Percentiles rank a stretch among this genome's conserved stretches.
Evolutionary conservation across 2,113 vertebrate species (phyloP).

Genomic region (Eurystomus gularis): DNA sequence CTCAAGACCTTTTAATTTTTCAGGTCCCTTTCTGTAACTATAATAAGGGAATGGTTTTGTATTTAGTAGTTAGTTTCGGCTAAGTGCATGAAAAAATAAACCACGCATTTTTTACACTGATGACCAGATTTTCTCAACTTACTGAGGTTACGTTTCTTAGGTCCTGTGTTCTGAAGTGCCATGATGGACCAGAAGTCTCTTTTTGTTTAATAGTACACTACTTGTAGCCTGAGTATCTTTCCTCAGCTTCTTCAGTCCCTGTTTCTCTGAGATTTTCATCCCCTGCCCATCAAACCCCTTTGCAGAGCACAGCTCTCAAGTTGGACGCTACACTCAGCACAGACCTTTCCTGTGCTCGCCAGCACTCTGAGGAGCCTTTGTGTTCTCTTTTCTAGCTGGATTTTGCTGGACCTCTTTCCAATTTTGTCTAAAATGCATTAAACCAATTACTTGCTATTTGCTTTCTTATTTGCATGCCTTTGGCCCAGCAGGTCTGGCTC

Average conservation of each 20-base stretch:
- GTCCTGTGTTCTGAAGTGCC: not conserved
- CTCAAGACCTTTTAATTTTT: not conserved
- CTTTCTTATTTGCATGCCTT: not conserved
- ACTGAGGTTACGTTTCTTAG: not conserved
- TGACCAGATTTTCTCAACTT: not conserved
- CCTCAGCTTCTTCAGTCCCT: not conserved
- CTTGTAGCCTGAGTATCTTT: not conserved
- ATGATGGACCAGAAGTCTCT: not conserved
- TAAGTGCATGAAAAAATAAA: not conserved
- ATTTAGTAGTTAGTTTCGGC: not conserved
- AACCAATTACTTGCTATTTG: not conserved
- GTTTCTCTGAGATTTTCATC: not conserved
- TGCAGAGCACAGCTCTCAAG: not conserved
- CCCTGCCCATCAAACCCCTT: not conserved
- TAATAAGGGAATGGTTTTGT: not conserved
- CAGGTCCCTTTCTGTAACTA: not conserved
- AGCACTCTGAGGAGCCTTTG: not conserved
- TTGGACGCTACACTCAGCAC: not conserved
- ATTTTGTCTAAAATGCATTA: not conserved
- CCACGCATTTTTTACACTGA: not conserved
- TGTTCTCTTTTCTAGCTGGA: not conserved
- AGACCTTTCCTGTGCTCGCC: not conserved
- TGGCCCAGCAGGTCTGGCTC: not conserved
- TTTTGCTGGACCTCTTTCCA: not conserved
- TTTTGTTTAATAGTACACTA: too few species aligned